Evolutionary conservation across 2,797 vertebrate genomes (phyloP).

Genomic region (Gila robusta): DNA sequence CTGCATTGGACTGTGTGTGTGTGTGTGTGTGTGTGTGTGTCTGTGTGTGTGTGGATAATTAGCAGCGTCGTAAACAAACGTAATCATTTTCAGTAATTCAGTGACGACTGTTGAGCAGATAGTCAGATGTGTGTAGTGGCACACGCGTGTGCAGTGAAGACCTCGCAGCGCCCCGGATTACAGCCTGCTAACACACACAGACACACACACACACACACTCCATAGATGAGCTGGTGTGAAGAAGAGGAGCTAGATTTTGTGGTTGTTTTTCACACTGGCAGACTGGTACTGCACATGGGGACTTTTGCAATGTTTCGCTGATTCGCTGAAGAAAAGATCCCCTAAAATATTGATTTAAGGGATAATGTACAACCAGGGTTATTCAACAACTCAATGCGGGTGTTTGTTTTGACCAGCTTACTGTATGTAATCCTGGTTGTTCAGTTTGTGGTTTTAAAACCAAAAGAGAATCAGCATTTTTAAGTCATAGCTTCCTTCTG

Average conservation of each 20-base stretch:
- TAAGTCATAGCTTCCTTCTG: not conserved
- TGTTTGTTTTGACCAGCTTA: not conserved
- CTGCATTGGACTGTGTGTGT: constrained; percentile 65
- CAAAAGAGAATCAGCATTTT: not conserved
- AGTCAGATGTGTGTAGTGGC: constrained; percentile 73
- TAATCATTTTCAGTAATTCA: constrained; percentile 73
- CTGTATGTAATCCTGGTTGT: not conserved
- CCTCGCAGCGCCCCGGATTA: constrained; percentile 75
- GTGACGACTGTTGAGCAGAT: constrained; percentile 75
- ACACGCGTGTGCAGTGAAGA: constrained; percentile 74
- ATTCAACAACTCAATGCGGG: not conserved
- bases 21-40: not conserved
- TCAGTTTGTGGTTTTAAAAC: not conserved
- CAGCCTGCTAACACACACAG: constrained; percentile 73
- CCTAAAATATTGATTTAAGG: not conserved
- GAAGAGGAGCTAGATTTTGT: constrained; percentile 67
- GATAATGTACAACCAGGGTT: not conserved
- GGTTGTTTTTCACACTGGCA: constrained; percentile 62
- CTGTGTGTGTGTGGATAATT: constrained; percentile 71
- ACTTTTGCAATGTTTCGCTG: not conserved
- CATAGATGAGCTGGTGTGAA: constrained; percentile 80
- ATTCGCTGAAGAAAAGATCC: not conserved
- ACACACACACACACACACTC: constrained; percentile 60
- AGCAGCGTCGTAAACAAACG: constrained; percentile 77
- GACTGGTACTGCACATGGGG: constrained; percentile 39